These are phyloP conservation scores for Hormaphis cornu DNA, from an alignment of 1,140 invertebrate species.

Conservation along the genomic window DNA sequence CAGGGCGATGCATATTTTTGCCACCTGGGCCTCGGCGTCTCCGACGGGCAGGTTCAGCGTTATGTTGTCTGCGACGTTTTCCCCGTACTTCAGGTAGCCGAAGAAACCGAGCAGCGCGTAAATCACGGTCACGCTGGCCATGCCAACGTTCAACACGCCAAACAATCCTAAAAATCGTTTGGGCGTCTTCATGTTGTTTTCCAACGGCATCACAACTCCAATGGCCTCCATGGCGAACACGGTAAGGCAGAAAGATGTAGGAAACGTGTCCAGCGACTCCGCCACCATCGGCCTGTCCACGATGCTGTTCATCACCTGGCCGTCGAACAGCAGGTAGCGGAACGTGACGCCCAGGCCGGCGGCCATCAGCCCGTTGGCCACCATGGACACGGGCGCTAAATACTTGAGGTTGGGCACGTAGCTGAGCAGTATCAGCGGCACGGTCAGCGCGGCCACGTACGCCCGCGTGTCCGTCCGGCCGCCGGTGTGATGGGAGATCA, in stretches of 20 bases:
- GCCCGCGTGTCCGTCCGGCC: slow-evolving; percentile 50
- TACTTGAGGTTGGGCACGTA: slow-evolving; percentile 75
- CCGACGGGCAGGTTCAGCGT: slow-evolving; percentile 63
- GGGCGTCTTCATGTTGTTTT: slow-evolving; percentile 82
- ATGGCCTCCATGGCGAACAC: slow-evolving; percentile 79
- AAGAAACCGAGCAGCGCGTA: slow-evolving; percentile 82
- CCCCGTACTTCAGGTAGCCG: slow-evolving; percentile 72
- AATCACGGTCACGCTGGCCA: slow-evolving; percentile 71
- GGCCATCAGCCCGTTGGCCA: slow-evolving; percentile 70
- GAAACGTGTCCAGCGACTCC: no score
- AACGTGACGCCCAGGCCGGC: slow-evolving; percentile 71
- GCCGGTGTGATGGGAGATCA: slow-evolving; percentile 57
- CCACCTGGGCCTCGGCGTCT: slow-evolving; percentile 61
- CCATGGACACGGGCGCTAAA: slow-evolving; percentile 73
- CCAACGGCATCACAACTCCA: slow-evolving; percentile 77
- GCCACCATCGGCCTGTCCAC: slow-evolving; percentile 38
- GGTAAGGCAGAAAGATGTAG: slow-evolving; percentile 63
- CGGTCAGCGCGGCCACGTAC: slow-evolving; percentile 64
- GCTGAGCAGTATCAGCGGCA: slow-evolving; percentile 61
- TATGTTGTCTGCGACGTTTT: slow-evolving; percentile 56
- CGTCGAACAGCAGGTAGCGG: slow-evolving; percentile 68
- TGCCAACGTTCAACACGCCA: slow-evolving; percentile 78
- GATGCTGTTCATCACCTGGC: slow-evolving; percentile 47
- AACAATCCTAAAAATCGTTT: slow-evolving; percentile 68
- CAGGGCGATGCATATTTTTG: slow-evolving; percentile 74